These are phyloP conservation scores for Thunnus maccoyii DNA, from an alignment of 2,113 vertebrate species.

Conservation along the genomic window DNA sequence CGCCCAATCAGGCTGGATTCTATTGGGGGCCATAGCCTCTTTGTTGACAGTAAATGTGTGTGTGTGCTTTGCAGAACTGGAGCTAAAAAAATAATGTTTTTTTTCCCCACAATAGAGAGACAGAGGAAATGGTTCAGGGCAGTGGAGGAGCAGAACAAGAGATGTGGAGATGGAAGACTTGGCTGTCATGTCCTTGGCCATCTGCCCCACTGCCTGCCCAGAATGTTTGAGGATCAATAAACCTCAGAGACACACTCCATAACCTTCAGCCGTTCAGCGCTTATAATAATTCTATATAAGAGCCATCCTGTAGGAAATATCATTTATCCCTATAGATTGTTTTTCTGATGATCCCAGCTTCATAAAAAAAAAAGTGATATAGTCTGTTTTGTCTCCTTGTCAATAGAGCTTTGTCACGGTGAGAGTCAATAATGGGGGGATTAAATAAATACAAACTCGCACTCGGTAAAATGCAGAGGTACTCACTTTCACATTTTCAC, in stretches of 20 bases:
- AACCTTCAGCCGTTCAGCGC: conserved; percentile 67
- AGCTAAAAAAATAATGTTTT: conserved; percentile 69
- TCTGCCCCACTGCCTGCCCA: conserved; percentile 58
- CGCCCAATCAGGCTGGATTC: conserved; percentile 51
- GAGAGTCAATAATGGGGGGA: conserved; percentile 70
- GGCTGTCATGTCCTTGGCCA: conserved; percentile 76
- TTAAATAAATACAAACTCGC: conserved; percentile 72
- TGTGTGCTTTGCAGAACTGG: conserved; percentile 51
- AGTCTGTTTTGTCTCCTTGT: conserved; percentile 61
- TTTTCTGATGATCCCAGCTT: conserved; percentile 64
- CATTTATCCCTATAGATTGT: conserved; percentile 61
- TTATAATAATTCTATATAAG: conserved; percentile 61
- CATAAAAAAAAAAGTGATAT: conserved; percentile 52
- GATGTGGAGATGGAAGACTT: conserved; percentile 58
- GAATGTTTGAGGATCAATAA: conserved; percentile 73
- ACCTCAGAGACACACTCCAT: conserved; percentile 46
- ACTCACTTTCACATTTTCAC: conserved; percentile 65
- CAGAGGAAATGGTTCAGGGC: conserved; percentile 61
- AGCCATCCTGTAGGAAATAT: conserved; percentile 68
- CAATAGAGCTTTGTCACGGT: conserved; percentile 73
- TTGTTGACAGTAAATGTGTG: conserved; percentile 56
- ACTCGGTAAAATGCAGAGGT: conserved; percentile 60
- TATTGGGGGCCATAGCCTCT: conserved; percentile 44
- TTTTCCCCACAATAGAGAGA: conserved; percentile 44
- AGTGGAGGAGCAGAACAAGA: conserved; percentile 59